phyloP scores from a whole-genome alignment of 1,140 invertebrate genomes.

The Luehdorfia chinensis region DNA sequence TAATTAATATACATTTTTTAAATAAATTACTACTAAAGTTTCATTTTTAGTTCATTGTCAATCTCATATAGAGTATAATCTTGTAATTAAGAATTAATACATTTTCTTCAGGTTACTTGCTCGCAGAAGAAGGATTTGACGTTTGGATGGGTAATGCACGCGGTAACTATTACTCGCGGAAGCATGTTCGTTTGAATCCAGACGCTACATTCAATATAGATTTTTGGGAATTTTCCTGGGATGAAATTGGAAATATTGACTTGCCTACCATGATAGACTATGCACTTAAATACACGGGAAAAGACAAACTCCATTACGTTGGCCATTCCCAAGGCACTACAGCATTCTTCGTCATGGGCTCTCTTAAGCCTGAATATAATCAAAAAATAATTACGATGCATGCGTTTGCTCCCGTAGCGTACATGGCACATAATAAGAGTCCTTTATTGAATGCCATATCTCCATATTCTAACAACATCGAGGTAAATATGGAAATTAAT shows the following conservation, averaged over 20 bases:
- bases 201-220: conserved; percentile 73
- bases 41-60: too few species aligned
- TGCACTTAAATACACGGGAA: conserved; percentile 79
- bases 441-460: conserved; percentile 42
- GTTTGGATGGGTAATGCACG: conserved; percentile 86
- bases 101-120: conserved; percentile 79
- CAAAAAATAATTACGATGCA: conserved; percentile 81
- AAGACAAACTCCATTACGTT: conserved; percentile 81
- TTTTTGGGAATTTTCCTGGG: conserved; percentile 89
- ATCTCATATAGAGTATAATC: too few species aligned
- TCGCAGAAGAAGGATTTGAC: conserved; percentile 86
- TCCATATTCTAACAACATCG: conserved; percentile 45
- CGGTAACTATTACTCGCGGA: conserved; percentile 82
- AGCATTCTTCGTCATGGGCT: conserved; percentile 80
- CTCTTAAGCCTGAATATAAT: conserved; percentile 81
- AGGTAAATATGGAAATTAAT: conserved; percentile 39
- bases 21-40: too few species aligned
- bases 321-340: conserved; percentile 86
- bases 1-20: too few species aligned
- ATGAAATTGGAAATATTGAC: conserved; percentile 88
- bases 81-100: too few species aligned
- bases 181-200: conserved; percentile 75
- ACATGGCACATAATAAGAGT: conserved; percentile 78
- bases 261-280: conserved; percentile 87
- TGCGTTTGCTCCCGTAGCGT: conserved; percentile 83